Evolutionary conservation across 2,113 vertebrate species (phyloP), one percentile per base, ranked within the genome.

Genomic region (Gavia stellata): DNA sequence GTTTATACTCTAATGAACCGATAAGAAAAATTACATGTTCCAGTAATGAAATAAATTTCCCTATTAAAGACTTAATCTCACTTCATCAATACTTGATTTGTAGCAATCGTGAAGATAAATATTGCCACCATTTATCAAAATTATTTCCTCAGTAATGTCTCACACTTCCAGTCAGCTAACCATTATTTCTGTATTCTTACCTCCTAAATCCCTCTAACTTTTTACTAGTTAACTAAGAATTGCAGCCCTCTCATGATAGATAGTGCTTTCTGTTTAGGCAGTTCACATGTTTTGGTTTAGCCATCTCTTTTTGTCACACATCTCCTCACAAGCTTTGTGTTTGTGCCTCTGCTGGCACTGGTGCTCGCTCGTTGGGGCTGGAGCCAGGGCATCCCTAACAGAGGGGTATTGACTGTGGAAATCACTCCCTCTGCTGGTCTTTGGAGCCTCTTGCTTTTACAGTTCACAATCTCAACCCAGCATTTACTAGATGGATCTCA

Each of bases 371-470:
- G 20, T 10, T 1, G 4, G 17, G 47, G 15, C n/a, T 26, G 28
- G 9, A 81, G 33, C 3, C 44, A 16, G 17, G 29, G 36, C 47
- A 34, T 3, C 7, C 18, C 3, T 9, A 20, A 17, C 0, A 9
- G 31, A 59, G 12, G 17, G 14, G 24, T 7, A 53, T 42, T 95
- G 50, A 4, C 92, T 72, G 78, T 92, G 92, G 81, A 95, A 92
- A 93, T 87, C 49, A 5, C 96, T 91, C 97, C 96, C 95, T 95
- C 96, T 97, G 66, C 92, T 95, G 94, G 94, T 53, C n/a, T 20
- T 55, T 52, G 6, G 7, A 72, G 34, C 19, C 25, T 45, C 62
- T 26, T 49, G 59, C 68, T 63, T 36, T 49, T 11, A 16, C 47
- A 62, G 18, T 31, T 1, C 36, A 15, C 15, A 52, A 25, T 44